Base-by-base conservation (phyloP, 2,888 invertebrate species). In the Amphimallon solstitiale region DNA sequence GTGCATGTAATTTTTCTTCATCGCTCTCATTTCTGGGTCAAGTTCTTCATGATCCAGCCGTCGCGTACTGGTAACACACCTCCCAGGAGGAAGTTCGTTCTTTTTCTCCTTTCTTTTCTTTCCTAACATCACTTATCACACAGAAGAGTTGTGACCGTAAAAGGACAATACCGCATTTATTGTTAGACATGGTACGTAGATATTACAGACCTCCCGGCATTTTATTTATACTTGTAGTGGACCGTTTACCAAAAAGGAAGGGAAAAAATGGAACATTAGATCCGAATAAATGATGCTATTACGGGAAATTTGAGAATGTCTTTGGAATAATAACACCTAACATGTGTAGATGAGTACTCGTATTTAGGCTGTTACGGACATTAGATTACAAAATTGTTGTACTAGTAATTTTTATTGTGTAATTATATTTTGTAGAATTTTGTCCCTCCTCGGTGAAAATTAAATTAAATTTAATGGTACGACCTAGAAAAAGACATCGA, bases 101-200 rank as follows among this genome's bases (percentile, higher is more conserved):
- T n/a, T n/a, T n/a, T n/a, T n/a, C n/a, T n/a, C n/a, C n/a, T n/a
- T 56, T 40, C 21, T 10, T 12, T 40, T 40, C 21, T 56, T 52
- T 56, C 37, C 38, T 56, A 23, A 56, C 56, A 56, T 56, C 56
- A 56, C 40, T 56, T 56, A 40, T 54, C 54, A 54, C 54, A 54
- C 56, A 38, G 40, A 40, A 23, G 40, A 56, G 7, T 38, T 40
- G 21, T 40, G 40, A 29, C 43, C 23, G 12, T 56, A 56, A 56
- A 43, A 23, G 56, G 40, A 56, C 56, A 56, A 56, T 40, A 17
- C 40, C 40, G 23, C 56, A 40, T 21, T 29, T 35, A 56, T 56
- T 56, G 56, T 56, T 56, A 23, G 40, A 40, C 23, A 7, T 43
- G 14, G 40, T 38, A 54, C 38, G 21, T 40, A n/a, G n/a, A n/a